Evolutionary conservation across 1,140 invertebrate genomes (phyloP).

Genomic region (Nephotettix cincticeps): DNA sequence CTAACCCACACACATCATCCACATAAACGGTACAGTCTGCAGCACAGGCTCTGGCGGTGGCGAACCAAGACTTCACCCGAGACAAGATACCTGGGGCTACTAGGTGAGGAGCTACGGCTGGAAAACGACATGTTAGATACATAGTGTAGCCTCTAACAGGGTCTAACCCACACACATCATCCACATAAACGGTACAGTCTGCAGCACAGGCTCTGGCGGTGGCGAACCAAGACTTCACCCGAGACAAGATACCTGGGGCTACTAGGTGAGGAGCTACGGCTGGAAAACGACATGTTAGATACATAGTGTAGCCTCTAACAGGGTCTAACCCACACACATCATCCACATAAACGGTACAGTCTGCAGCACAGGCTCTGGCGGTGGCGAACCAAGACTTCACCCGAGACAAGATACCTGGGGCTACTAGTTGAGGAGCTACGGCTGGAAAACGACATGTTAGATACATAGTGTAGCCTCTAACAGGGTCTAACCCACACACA

Average conservation of each 20-base stretch:
- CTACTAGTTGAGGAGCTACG: not conserved
- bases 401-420: not conserved
- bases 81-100: not conserved
- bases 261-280: not conserved
- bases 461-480: not conserved
- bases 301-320: too few species aligned
- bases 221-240: not conserved
- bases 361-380: not conserved
- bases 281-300: too few species aligned
- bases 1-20: not conserved
- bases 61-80: not conserved
- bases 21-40: not conserved
- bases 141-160: not conserved
- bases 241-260: not conserved
- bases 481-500: conserved; percentile 1
- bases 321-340: not conserved
- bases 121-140: too few species aligned
- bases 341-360: not conserved
- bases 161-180: not conserved
- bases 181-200: not conserved
- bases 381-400: not conserved
- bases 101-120: not conserved
- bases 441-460: too few species aligned
- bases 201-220: not conserved
- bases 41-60: not conserved